Evolutionary conservation across 2,797 vertebrate genomes (phyloP).

Genomic region (Chelonia mydas): DNA sequence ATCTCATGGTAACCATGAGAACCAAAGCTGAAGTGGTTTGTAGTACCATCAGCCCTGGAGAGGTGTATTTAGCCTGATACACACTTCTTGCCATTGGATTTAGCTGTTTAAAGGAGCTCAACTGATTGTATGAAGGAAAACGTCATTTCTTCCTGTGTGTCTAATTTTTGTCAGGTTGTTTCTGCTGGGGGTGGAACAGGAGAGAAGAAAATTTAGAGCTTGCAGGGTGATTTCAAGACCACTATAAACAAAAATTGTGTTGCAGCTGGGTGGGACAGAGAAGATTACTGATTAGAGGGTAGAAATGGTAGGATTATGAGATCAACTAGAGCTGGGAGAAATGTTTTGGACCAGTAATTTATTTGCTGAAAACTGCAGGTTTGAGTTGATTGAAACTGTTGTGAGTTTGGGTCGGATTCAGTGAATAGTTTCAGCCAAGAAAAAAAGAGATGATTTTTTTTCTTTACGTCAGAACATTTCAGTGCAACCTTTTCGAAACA

Average conservation of each 20-base stretch:
- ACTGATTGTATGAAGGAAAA: slow-evolving; percentile 67
- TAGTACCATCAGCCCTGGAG: slow-evolving; percentile 56
- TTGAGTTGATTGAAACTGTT: neutral
- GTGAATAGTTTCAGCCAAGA: neutral
- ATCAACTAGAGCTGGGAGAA: neutral
- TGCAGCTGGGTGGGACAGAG: neutral
- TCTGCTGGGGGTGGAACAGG: slow-evolving; percentile 37
- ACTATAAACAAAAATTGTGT: neutral
- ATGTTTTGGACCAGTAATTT: neutral
- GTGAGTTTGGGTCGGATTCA: neutral
- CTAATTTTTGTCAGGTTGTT: slow-evolving; percentile 52
- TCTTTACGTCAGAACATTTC: neutral
- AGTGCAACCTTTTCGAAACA: neutral
- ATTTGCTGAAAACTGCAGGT: neutral
- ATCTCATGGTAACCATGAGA: slow-evolving; percentile 75
- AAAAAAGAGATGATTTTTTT: neutral
- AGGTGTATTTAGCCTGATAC: slow-evolving; percentile 67
- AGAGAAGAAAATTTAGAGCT: slow-evolving; percentile 35
- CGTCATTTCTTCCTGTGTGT: slow-evolving; percentile 34
- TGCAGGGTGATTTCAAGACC: neutral
- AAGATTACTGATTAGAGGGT: neutral
- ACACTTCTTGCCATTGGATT: slow-evolving; percentile 50
- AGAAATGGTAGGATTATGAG: neutral
- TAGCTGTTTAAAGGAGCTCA: slow-evolving; percentile 64
- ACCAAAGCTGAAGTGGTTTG: slow-evolving; percentile 60